Conservation (phyloP, 2,113 vertebrate species). For the Hiodon alosoides region DNA sequence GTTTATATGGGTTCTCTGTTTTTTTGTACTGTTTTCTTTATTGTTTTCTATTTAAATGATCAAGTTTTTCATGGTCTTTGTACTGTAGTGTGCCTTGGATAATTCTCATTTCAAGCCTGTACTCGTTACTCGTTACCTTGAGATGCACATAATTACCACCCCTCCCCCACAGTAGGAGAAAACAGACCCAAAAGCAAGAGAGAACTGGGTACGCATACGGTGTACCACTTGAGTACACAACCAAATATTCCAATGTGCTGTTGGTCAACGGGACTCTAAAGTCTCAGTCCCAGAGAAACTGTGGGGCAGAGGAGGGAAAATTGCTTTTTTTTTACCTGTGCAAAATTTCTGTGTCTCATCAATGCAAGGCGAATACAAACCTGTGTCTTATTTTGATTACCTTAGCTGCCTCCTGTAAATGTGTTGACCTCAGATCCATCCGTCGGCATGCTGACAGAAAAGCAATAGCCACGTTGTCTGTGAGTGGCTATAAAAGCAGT, state of each 20-base stretch:
- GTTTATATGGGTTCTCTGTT: neutral
- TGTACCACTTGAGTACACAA: constrained; percentile 52
- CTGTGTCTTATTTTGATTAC: neutral
- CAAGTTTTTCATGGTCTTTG: constrained; percentile 26
- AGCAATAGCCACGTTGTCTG: too few species aligned
- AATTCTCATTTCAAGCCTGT: constrained; percentile 41
- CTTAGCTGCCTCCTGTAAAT: too few species aligned
- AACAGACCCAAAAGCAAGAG: constrained; percentile 50
- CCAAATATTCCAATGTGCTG: constrained; percentile 53
- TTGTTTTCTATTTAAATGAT: constrained; percentile 13
- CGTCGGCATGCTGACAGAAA: too few species aligned
- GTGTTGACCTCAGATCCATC: too few species aligned
- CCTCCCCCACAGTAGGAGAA: constrained; percentile 57
- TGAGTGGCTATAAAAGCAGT: too few species aligned
- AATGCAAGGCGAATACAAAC: neutral
- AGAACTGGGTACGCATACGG: constrained; percentile 57
- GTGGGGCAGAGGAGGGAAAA: neutral
- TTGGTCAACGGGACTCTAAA: constrained; percentile 54
- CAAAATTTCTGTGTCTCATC: neutral
- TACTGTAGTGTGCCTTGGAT: constrained; percentile 25
- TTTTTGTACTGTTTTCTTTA: neutral
- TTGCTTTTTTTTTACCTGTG: neutral
- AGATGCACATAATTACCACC: constrained; percentile 61
- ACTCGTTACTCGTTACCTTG: constrained; percentile 49
- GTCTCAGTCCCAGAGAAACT: constrained; percentile 27